These are phyloP conservation scores for Tipula unca DNA, from an alignment of 2,888 invertebrate species.

Conservation along the genomic window DNA sequence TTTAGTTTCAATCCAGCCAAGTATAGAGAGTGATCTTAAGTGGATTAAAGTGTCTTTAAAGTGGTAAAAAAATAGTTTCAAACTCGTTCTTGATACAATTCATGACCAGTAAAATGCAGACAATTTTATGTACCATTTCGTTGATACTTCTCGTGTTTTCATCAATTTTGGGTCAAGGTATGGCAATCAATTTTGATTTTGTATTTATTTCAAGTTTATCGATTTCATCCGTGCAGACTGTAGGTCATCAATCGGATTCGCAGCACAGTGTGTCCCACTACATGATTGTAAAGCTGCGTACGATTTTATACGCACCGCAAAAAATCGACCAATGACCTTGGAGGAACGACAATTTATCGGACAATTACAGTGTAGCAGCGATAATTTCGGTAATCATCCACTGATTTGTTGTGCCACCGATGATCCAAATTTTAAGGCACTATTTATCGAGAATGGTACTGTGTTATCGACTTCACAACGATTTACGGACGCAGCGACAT, in stretches of 20 bases:
- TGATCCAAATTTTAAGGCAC: neutral
- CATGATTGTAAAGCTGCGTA: conserved; percentile 32
- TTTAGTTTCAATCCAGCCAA: no score
- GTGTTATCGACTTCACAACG: neutral
- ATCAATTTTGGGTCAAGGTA: neutral
- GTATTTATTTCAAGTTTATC: no score
- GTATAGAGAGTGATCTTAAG: no score
- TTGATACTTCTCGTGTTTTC: neutral
- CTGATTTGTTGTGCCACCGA: conserved; percentile 36
- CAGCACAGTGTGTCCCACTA: conserved; percentile 35
- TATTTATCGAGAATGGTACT: neutral
- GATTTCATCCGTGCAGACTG: conserved; percentile 42
- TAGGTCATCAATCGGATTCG: conserved; percentile 36
- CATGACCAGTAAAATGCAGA: neutral
- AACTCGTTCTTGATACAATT: neutral
- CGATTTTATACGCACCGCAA: neutral
- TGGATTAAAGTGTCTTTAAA: no score
- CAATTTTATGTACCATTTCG: neutral
- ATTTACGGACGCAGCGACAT: neutral
- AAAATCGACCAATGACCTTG: neutral
- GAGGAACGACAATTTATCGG: conserved; percentile 29
- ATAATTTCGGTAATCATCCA: conserved; percentile 29
- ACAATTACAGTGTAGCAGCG: conserved; percentile 28
- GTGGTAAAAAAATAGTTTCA: no score
- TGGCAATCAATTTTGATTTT: no score